These are phyloP conservation scores for Cheilosia impressa DNA, from an alignment of 2,888 invertebrate species.

Conservation along the genomic window DNA sequence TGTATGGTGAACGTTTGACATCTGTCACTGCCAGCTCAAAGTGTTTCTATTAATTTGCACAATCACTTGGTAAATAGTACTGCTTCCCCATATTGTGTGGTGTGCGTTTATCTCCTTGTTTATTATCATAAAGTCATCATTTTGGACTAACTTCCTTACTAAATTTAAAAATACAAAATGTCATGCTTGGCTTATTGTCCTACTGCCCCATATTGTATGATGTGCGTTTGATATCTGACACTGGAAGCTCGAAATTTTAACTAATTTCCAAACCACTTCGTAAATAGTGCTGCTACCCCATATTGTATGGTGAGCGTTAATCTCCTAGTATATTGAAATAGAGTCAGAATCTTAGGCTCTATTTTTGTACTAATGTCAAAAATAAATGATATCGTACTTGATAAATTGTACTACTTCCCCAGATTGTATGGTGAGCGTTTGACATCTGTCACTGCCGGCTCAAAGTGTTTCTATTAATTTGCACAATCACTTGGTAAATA, in stretches of 20 bases:
- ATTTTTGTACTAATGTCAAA: not conserved
- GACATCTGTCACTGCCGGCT: not conserved
- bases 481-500: no score
- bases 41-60: no score
- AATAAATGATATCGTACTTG: not conserved
- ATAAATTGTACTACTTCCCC: not conserved
- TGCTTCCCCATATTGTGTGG: not conserved
- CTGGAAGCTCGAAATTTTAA: not conserved
- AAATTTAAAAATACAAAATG: not conserved
- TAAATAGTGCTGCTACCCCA: not conserved
- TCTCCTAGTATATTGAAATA: not conserved
- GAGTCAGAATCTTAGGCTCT: not conserved
- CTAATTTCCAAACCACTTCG: no score
- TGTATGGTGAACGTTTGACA: not conserved
- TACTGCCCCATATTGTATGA: not conserved
- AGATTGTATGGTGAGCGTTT: not conserved
- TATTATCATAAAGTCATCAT: no score
- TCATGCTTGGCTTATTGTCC: not conserved
- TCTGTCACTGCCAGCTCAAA: no score
- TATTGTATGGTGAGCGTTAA: not conserved
- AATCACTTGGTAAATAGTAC: not conserved
- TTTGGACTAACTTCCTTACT: no score
- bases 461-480: not conserved
- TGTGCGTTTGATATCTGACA: not conserved
- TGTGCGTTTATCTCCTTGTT: not conserved